Evolutionary conservation across 1,140 invertebrate genomes (phyloP), one percentile per base, ranked within the genome.

Genomic region (Calephelis virginiensis): DNA sequence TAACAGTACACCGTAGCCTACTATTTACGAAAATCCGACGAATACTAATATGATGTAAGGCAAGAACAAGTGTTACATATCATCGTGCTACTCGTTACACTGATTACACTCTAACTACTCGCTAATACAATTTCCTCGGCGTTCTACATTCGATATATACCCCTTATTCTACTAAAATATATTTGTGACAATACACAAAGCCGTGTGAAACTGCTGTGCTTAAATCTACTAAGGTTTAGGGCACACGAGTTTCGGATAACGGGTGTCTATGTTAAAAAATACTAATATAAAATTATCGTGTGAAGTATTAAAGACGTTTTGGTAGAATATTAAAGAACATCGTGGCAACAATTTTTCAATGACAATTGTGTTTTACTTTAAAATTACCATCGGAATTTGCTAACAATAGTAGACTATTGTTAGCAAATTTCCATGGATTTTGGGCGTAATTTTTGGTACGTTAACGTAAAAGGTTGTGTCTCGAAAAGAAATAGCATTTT

Each of bases 41-140:
- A 70, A 28, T 63, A 70, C 60, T 68, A 71, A 43, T 53, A 38
- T 64, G 47, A 68, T 64, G 53, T 64, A 73, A 73, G 71, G 71
- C 67, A 69, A 73, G 68, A 69, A 46, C 66, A 63, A 69, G 65
- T 63, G 65, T 72, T 38, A 56, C 62, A 46, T 61, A 66, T 46
- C 28, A 10, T 50, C 17, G 45, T 61, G 61, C 71, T 70, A 73
- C 65, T 56, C 38, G 63, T 70, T 66, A 68, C 56, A 46, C 43
- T 47, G 11, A 61, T 40, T 64, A 64, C 13, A 50, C 45, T 48
- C 45, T 67, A 70, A 11, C 64, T 64, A 60, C 62, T 13, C 67
- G n/a, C 49, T 63, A 60, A 60, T 61, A 56, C 67, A 14, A 56
- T 9, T 63, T 49, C 45, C 46, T 63, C 48, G 37, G 38, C 50